A percentile compares a stretch with the other conserved stretches of the same genome.
These are phyloP conservation scores for Maniola jurtina DNA, from an alignment of 1,140 invertebrate genomes.

Conservation along the genomic window DNA sequence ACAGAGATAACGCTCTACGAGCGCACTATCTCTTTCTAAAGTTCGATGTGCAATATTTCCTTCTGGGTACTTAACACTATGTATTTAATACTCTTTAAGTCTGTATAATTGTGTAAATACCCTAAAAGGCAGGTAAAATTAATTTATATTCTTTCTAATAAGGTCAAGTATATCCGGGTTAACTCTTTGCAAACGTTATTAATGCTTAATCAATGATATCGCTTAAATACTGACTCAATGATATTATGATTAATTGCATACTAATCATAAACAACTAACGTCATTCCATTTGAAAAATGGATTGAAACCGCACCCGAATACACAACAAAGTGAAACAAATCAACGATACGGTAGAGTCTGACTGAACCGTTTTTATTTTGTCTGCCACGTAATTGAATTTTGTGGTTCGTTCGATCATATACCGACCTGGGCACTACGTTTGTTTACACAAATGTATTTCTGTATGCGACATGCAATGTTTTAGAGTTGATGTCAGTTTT, in stretches of 20 bases:
- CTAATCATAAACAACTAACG: background rate
- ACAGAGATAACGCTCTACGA: too few relatives aligned
- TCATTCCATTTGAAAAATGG: constrained; percentile 5
- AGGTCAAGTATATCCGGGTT: too few relatives aligned
- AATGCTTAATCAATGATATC: background rate
- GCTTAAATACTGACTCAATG: too few relatives aligned
- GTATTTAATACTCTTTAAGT: too few relatives aligned
- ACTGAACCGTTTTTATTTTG: constrained; percentile 68
- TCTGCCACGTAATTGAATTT: constrained; percentile 74
- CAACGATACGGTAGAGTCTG: constrained; percentile 56
- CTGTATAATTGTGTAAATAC: too few relatives aligned
- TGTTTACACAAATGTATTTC: constrained; percentile 36
- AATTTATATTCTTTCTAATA: too few relatives aligned
- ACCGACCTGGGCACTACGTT: constrained; percentile 33
- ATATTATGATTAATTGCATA: background rate
- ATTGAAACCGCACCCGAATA: constrained; percentile 19
- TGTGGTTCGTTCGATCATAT: constrained; percentile 60
- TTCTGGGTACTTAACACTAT: too few relatives aligned
- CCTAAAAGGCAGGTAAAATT: too few relatives aligned
- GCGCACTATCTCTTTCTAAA: too few relatives aligned
- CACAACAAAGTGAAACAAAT: constrained; percentile 49
- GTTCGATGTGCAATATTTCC: too few relatives aligned
- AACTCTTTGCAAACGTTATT: background rate
- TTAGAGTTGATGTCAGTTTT: constrained; percentile 16
- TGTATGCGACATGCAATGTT: constrained; percentile 30